These are phyloP conservation scores for Dendrocopos noguchii DNA, from an alignment of 2,113 vertebrate species.

Conservation along the genomic window DNA sequence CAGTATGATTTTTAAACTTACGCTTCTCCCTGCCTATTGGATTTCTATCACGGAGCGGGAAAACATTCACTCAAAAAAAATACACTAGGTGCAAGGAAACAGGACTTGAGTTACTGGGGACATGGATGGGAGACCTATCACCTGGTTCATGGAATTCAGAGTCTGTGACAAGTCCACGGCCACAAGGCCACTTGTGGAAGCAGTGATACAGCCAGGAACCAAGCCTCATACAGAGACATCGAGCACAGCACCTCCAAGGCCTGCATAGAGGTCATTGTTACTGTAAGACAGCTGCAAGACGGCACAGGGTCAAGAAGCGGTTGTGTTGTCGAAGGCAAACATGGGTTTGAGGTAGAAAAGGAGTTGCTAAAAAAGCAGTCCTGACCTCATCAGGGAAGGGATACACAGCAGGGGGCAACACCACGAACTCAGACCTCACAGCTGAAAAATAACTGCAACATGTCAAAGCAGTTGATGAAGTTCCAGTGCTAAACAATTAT, in stretches of 20 bases:
- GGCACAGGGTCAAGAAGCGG: background rate
- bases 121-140: background rate
- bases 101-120: conserved; percentile 18
- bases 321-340: background rate
- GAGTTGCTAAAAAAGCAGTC: background rate
- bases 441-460: background rate
- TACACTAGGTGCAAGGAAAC: conserved; percentile 19
- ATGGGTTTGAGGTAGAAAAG: background rate
- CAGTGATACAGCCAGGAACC: background rate
- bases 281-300: background rate
- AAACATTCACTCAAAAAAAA: conserved; percentile 59
- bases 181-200: background rate
- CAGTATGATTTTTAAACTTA: conserved; percentile 58
- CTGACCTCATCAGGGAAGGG: background rate
- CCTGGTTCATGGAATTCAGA: background rate
- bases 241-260: background rate
- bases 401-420: background rate
- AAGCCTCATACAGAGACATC: background rate
- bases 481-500: background rate
- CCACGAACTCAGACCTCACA: background rate
- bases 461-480: background rate
- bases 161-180: background rate
- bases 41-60: conserved; percentile 56
- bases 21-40: conserved; percentile 42
- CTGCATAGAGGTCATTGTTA: background rate